Evolutionary conservation across 1,140 invertebrate genomes (phyloP), one percentile per base, ranked within the genome.

Genomic region (Calliopsis andreniformis): DNA sequence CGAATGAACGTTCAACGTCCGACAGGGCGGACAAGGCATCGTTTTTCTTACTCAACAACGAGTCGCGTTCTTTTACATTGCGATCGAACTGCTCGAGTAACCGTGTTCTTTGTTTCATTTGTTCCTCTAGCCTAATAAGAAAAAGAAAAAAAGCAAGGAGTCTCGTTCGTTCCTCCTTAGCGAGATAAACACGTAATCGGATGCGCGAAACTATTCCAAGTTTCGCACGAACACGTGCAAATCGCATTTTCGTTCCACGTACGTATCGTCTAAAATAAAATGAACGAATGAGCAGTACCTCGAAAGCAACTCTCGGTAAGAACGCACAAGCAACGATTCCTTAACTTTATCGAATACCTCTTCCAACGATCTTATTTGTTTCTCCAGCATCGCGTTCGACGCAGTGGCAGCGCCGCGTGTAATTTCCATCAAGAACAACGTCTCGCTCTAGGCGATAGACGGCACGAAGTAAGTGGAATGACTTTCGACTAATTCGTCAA

Each of bases 1-100:
- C 89, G 45, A 93, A 93, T 2, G 93, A 91, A 82, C 95, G 93
- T 71, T 94, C 91, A 30, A 95, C 85, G 7, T 87, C 88, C n/a
- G 93, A 91, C 0, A 94, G 87, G 84, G 93, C 91, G 59, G 93
- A 35, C 5, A 92, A 78, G n/a, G 93, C 94, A 55, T 94, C 93
- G 69, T 93, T 92, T 23, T 91, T 89, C 82, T 93, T 93, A 49
- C 92, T 92, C 35, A 93, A 83, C 10, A 94, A 90, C 0, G 84
- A 85, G 66, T 94, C 90, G n/a, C 93, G 87, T 70, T 93, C 92
- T 12, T 89, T 84, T 67, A 91, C 87, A 47, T 92, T 93, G 45
- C 90, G 82, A 4, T 92, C 87, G 39, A 94, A 90, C 75, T 94
- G 91, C 39, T 89, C 88, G 53, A 90, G 81, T 35, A 95, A 85